Evolutionary conservation across 2,797 vertebrate species (phyloP).

Genomic region (Malurus splendens): DNA sequence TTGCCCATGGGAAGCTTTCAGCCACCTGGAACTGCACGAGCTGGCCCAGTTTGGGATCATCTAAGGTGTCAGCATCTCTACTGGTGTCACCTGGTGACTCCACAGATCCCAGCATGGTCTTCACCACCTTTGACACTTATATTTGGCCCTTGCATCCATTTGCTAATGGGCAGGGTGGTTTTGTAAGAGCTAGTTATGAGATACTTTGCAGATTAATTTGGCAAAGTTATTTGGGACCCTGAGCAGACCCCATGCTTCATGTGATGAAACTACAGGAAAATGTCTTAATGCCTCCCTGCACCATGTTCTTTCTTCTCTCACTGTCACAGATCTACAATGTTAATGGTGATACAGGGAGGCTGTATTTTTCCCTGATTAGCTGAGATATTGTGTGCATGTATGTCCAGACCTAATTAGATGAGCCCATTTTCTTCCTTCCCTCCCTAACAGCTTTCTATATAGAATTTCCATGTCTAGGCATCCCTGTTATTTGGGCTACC

Average conservation of each 20-base stretch:
- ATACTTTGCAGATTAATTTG: constrained; percentile 43
- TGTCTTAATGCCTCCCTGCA: constrained; percentile 6
- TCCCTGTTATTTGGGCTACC: not conserved
- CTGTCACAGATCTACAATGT: not conserved
- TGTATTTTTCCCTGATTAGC: not conserved
- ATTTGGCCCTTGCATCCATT: constrained; percentile 16
- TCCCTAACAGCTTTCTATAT: not conserved
- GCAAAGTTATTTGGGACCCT: constrained; percentile 11
- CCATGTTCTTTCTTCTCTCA: not conserved
- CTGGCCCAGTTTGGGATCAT: constrained; percentile 81
- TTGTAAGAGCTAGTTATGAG: constrained; percentile 24
- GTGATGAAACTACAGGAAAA: constrained; percentile 11
- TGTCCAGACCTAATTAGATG: not conserved
- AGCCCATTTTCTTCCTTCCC: not conserved
- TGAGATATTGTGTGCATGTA: not conserved
- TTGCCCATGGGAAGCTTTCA: constrained; percentile 85
- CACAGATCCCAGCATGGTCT: not conserved
- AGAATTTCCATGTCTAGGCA: not conserved
- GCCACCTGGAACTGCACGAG: constrained; percentile 78
- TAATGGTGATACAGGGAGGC: not conserved
- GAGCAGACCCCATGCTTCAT: not conserved
- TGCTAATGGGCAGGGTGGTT: not conserved
- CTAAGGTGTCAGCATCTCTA: constrained; percentile 41
- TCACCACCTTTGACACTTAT: constrained; percentile 9
- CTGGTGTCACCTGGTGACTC: not conserved